Base-by-base conservation (phyloP, 1,140 invertebrate genomes). In the Leptinotarsa texana region DNA sequence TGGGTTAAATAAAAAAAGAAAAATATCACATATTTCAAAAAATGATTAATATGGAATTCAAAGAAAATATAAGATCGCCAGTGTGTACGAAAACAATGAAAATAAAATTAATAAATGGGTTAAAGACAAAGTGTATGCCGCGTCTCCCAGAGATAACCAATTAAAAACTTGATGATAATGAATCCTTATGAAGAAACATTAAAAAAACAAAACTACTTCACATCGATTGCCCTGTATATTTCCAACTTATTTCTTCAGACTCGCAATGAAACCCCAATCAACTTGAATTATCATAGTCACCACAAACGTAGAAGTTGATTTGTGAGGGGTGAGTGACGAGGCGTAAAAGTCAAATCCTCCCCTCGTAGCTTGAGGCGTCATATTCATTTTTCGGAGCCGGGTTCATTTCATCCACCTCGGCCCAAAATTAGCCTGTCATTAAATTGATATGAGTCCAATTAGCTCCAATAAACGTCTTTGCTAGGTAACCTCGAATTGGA, bases 221-320 rank as follows among this genome's bases (percentile, higher is more conserved):
- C 33, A 2, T 8, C 33, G 33, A 42, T 3, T 11, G 0, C 33
- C 33, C 33, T 42, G 33, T 42, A 42, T 42, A 42, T 42, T 0
- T 42, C 8, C 33, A 42, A 42, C 8, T 8, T 42, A 42, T 42
- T 42, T 42, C 33, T 42, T 42, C 33, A 68, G 66, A 68, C 24
- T 13, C n/a, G 42, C 66, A 68, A 49, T 68, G 66, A 49, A 57
- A 68, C 66, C 27, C n/a, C 66, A 68, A 68, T 68, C 66, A 68
- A 8, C 24, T 33, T 68, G 33, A 42, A 68, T 68, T 68, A 68
- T 68, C 42, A 47, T 68, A 68, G 42, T 68, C 66, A 68, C 66
- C 66, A 68, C 66, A 68, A 68, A 68, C 66, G 66, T 68, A 68
- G 66, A 68, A 21, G 66, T 47, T 68, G 66, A 68, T 68, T 68